These are phyloP conservation scores for Schlechtendalia chinensis DNA, from an alignment of 1,140 invertebrate genomes.

Conservation along the genomic window DNA sequence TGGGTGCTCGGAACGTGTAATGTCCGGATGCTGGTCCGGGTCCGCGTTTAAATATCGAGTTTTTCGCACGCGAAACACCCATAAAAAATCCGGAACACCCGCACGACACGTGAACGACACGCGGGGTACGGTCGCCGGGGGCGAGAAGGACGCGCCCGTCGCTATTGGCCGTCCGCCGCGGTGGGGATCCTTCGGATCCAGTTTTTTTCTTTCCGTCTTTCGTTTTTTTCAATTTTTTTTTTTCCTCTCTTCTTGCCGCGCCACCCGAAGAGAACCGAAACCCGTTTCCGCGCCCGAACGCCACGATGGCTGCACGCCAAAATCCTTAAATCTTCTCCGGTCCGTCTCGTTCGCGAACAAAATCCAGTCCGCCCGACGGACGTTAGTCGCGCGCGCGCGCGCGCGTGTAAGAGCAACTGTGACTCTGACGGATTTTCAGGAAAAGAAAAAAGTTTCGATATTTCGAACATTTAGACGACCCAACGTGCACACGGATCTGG, in stretches of 20 bases:
- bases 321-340: slow-evolving; percentile 13
- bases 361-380: neutral
- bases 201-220: slow-evolving; percentile 14
- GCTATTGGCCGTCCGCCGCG: neutral
- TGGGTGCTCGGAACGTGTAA: neutral
- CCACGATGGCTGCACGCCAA: slow-evolving; percentile 15
- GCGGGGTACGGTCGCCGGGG: too few species aligned
- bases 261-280: slow-evolving; percentile 21
- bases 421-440: too few species aligned
- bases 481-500: too few species aligned
- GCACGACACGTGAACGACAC: too few species aligned
- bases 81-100: neutral
- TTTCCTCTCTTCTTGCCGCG: neutral
- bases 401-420: too few species aligned
- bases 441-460: too few species aligned
- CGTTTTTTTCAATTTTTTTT: slow-evolving; percentile 34
- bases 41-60: neutral
- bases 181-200: slow-evolving; percentile 8
- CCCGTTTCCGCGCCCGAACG: neutral
- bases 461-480: too few species aligned
- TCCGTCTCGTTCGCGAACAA: neutral
- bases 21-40: neutral
- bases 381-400: neutral
- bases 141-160: neutral
- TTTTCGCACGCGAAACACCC: too few species aligned